Evolutionary conservation across 2,113 vertebrate genomes (phyloP).

Genomic region (Morone chrysops): DNA sequence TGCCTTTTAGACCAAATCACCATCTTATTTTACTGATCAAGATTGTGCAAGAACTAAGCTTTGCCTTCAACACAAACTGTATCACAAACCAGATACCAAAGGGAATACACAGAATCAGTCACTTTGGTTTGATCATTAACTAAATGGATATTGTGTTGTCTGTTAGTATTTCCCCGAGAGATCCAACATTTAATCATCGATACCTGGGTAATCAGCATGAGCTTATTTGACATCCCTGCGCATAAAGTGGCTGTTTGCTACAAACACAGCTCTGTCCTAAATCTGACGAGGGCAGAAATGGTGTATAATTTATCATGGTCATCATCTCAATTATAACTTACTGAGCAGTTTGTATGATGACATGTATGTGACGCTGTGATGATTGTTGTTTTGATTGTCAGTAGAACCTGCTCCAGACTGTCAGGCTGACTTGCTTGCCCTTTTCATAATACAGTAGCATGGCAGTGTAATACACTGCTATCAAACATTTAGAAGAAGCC

Average conservation of each 20-base stretch:
- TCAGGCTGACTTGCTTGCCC: not conserved
- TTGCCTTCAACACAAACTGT: not conserved
- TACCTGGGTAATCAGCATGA: not conserved
- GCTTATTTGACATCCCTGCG: not conserved
- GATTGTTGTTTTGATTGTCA: not conserved
- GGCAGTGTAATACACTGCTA: not conserved
- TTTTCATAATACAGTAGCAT: not conserved
- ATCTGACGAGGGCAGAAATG: not conserved
- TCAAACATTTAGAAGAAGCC: not conserved
- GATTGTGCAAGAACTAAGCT: not conserved
- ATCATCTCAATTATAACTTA: slow-evolving; percentile 22
- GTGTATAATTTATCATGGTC: not conserved
- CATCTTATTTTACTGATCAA: not conserved
- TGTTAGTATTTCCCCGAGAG: not conserved
- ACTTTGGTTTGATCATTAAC: not conserved
- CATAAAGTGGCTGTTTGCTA: not conserved
- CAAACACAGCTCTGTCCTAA: not conserved
- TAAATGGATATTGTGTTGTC: not conserved
- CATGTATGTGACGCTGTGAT: not conserved
- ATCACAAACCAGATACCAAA: slow-evolving; percentile 7
- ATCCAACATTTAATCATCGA: not conserved
- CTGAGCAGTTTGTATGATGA: slow-evolving; percentile 15
- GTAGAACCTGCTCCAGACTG: not conserved
- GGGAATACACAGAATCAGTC: not conserved
- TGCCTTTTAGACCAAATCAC: not conserved